phyloP scores from a whole-genome alignment of 2,888 invertebrate species.

The Ichneumon xanthorius region DNA sequence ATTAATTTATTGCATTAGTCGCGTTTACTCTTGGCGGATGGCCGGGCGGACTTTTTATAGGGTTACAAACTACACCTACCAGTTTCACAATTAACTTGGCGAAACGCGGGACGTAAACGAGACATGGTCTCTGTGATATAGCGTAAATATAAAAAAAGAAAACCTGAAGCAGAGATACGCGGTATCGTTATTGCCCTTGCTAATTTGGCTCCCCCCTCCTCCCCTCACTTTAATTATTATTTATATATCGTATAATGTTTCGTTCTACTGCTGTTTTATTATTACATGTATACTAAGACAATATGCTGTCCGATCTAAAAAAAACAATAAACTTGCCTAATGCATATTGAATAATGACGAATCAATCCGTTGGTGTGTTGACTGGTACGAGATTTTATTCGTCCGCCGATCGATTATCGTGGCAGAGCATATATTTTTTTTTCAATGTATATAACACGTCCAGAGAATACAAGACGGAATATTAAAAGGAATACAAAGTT shows the following conservation, averaged over 20 bases:
- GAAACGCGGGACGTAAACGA: constrained; percentile 64
- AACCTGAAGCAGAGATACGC: constrained; percentile 78
- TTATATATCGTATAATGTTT: constrained; percentile 57
- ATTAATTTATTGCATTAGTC: constrained; percentile 74
- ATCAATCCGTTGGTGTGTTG: neutral
- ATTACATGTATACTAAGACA: constrained; percentile 66
- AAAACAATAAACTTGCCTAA: constrained; percentile 81
- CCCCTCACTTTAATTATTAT: constrained; percentile 46
- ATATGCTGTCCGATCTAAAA: constrained; percentile 73
- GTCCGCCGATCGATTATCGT: too few species aligned
- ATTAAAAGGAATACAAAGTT: constrained; percentile 42
- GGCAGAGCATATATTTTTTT: too few species aligned
- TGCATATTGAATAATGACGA: constrained; percentile 69
- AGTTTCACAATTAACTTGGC: constrained; percentile 8
- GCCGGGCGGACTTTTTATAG: constrained; percentile 56
- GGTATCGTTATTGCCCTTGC: constrained; percentile 78
- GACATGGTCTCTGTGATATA: constrained; percentile 82
- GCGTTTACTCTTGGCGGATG: constrained; percentile 73
- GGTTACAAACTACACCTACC: constrained; percentile 2
- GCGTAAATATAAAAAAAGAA: constrained; percentile 73
- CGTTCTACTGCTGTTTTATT: constrained; percentile 57
- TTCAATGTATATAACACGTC: neutral
- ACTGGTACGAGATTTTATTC: neutral
- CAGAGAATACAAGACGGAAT: constrained; percentile 2
- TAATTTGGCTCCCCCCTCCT: constrained; percentile 19